phyloP scores from a whole-genome alignment of 2,113 vertebrate genomes.

The Oncorhynchus keta region DNA sequence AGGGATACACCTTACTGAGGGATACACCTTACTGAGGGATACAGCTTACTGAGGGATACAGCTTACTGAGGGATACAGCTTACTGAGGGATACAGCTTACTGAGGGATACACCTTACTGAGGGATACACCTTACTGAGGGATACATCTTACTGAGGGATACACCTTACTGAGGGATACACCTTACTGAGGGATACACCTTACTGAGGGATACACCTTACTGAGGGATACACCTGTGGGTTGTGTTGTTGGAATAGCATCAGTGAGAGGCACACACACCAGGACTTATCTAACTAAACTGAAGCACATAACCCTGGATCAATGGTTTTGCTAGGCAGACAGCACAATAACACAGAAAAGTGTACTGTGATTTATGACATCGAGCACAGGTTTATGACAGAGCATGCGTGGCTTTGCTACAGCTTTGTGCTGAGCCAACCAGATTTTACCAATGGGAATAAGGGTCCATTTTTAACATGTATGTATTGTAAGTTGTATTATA shows the following conservation, averaged over 20 bases:
- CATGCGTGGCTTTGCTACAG: no score
- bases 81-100: background rate
- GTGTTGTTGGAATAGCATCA: background rate
- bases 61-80: no score
- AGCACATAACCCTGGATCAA: background rate
- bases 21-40: no score
- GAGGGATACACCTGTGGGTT: background rate
- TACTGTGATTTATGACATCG: background rate
- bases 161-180: no score
- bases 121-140: no score
- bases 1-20: no score
- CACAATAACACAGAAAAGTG: background rate
- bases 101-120: no score
- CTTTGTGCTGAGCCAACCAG: background rate
- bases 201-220: background rate
- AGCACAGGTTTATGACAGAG: background rate
- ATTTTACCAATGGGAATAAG: constrained; percentile 36
- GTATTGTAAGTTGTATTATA: background rate
- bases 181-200: no score
- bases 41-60: no score
- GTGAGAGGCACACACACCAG: background rate
- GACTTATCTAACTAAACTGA: no score
- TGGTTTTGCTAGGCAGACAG: background rate
- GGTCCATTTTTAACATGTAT: constrained; percentile 18
- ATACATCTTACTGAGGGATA: no score